phyloP scores from a whole-genome alignment of 1,140 invertebrate species.

The Diachasma alloeum region DNA sequence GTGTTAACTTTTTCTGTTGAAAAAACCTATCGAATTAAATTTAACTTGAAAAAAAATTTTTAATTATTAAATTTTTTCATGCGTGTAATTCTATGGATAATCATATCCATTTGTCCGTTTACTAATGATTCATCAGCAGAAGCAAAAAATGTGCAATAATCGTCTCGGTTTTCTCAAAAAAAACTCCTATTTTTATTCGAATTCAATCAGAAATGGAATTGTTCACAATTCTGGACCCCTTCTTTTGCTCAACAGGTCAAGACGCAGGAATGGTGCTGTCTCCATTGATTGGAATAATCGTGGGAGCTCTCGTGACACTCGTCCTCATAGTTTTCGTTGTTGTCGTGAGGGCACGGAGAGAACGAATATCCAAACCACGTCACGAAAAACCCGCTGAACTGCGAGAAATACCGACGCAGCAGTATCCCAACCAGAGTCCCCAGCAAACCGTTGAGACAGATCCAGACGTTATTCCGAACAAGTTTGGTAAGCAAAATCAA shows the following conservation, averaged over 20 bases:
- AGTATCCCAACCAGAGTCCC: conserved; percentile 62
- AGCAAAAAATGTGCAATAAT: too few relatives aligned
- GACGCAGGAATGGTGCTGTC: conserved; percentile 67
- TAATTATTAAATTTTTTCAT: not conserved
- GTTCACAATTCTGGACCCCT: not conserved
- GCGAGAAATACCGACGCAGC: conserved; percentile 60
- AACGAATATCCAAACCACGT: conserved; percentile 56
- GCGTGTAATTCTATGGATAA: too few relatives aligned
- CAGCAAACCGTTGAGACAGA: conserved; percentile 71
- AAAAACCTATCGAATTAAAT: too few relatives aligned
- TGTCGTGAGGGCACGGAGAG: conserved; percentile 62
- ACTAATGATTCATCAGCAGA: too few relatives aligned
- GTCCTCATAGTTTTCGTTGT: conserved; percentile 66
- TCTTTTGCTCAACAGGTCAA: conserved; percentile 60
- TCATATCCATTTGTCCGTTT: too few relatives aligned
- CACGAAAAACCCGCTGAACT: conserved; percentile 61
- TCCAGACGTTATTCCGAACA: conserved; percentile 77
- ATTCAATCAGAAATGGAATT: not conserved
- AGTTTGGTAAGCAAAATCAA: conserved; percentile 69
- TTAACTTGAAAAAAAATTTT: too few relatives aligned
- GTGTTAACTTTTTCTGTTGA: too few relatives aligned
- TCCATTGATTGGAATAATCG: conserved; percentile 66
- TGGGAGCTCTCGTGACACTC: conserved; percentile 66
- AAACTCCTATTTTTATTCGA: too few relatives aligned
- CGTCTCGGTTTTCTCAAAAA: too few relatives aligned